Percentiles rank a stretch among this genome's conserved stretches.
phyloP scores from a whole-genome alignment of 2,888 invertebrate genomes.

The Catocala fraxini region DNA sequence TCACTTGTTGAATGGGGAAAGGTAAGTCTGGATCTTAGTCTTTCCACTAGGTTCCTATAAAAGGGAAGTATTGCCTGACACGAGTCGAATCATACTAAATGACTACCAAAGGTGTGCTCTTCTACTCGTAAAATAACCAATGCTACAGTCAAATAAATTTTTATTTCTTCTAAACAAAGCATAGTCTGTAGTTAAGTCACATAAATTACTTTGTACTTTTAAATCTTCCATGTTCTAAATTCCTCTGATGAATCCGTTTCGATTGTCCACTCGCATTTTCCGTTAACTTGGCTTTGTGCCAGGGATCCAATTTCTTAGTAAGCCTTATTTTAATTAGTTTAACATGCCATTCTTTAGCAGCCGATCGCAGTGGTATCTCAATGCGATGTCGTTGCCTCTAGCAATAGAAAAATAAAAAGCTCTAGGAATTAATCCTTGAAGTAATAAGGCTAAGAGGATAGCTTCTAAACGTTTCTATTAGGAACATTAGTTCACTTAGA shows the following conservation, averaged over 20 bases:
- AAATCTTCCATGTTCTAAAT: constrained; percentile 38
- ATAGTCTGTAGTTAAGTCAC: not conserved
- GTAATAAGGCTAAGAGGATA: no score
- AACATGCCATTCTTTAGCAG: constrained; percentile 8
- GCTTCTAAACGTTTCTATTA: no score
- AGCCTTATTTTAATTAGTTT: constrained; percentile 37
- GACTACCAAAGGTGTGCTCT: no score
- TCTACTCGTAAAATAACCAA: no score
- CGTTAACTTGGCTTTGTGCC: constrained; percentile 39
- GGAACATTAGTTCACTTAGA: no score
- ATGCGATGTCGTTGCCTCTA: not conserved
- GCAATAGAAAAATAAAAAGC: no score
- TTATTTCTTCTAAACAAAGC: not conserved
- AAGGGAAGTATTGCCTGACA: no score
- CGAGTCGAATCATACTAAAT: no score
- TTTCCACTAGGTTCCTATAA: no score
- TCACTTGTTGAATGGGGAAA: no score
- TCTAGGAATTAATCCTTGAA: no score
- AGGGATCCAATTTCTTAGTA: constrained; percentile 14
- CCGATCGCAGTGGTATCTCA: not conserved
- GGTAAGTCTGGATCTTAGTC: no score
- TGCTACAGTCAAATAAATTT: not conserved
- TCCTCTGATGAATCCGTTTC: constrained; percentile 22
- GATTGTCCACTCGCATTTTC: constrained; percentile 35
- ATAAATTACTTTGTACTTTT: constrained; percentile 37